Evolutionary conservation across 2,888 invertebrate genomes (phyloP).

Genomic region (Trissolcus brochymenae): DNA sequence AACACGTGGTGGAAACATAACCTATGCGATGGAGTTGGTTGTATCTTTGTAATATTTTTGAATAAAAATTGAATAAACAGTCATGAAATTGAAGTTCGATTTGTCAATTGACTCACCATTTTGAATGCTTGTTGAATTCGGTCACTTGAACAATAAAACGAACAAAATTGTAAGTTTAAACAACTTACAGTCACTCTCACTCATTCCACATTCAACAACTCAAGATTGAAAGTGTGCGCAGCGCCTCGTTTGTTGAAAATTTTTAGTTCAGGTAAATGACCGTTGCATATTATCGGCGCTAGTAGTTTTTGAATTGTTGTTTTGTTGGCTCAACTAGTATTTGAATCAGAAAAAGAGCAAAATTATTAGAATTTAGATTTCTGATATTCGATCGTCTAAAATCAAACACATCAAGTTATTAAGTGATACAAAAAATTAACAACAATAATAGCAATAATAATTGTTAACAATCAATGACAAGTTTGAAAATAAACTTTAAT

Average conservation of each 20-base stretch:
- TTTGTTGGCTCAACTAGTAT: too few species aligned
- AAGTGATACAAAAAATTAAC: too few species aligned
- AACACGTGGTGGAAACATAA: constrained; percentile 5
- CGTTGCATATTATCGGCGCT: not conserved
- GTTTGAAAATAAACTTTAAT: too few species aligned
- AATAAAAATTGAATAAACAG: not conserved
- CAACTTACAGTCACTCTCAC: constrained; percentile 1
- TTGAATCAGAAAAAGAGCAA: not conserved
- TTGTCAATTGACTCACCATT: not conserved
- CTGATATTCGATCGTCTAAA: too few species aligned
- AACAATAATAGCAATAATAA: too few species aligned
- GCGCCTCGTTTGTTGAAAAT: not conserved
- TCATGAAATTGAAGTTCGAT: not conserved
- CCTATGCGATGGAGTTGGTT: not conserved
- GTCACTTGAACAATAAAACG: not conserved
- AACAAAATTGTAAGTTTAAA: not conserved
- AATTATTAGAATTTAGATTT: too few species aligned
- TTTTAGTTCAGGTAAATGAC: not conserved
- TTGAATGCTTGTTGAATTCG: not conserved
- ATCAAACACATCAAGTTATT: not conserved
- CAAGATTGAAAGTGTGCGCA: not conserved
- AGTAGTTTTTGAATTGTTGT: not conserved
- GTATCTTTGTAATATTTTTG: not conserved
- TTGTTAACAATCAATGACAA: too few species aligned
- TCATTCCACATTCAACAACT: not conserved